These are phyloP conservation scores for Rhaphigaster nebulosa DNA, from an alignment of 2,888 invertebrate species.

Conservation along the genomic window DNA sequence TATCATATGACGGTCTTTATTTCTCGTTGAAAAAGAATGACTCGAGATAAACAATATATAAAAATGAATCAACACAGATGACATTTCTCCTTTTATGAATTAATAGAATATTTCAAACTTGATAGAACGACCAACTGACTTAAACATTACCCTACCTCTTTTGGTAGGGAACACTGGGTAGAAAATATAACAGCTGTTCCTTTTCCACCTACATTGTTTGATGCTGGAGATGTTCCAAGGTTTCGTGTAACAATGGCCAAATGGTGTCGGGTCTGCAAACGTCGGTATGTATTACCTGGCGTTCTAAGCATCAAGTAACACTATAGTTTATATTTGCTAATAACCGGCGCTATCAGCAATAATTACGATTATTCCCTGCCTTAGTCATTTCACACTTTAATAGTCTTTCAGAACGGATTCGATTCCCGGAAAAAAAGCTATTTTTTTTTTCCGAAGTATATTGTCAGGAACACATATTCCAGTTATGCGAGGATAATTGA, in stretches of 20 bases:
- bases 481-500: no score
- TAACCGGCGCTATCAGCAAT: neutral
- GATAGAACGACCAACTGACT: neutral
- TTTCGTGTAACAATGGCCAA: neutral
- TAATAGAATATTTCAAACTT: neutral
- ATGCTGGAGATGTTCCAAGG: conserved; percentile 14
- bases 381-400: no score
- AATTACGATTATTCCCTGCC: neutral
- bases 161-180: neutral
- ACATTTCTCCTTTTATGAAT: neutral
- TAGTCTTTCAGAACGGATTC: neutral
- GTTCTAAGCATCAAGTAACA: neutral
- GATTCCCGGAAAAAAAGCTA: neutral
- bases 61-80: no score
- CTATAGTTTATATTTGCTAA: neutral
- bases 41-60: no score
- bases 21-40: no score
- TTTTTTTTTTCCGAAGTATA: no score
- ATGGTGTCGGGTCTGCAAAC: neutral
- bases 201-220: neutral
- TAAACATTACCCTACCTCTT: neutral
- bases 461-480: no score
- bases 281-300: neutral
- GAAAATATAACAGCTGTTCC: neutral
- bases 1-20: no score